phyloP scores from a whole-genome alignment of 2,888 invertebrate species.

The Dorcus hopei region DNA sequence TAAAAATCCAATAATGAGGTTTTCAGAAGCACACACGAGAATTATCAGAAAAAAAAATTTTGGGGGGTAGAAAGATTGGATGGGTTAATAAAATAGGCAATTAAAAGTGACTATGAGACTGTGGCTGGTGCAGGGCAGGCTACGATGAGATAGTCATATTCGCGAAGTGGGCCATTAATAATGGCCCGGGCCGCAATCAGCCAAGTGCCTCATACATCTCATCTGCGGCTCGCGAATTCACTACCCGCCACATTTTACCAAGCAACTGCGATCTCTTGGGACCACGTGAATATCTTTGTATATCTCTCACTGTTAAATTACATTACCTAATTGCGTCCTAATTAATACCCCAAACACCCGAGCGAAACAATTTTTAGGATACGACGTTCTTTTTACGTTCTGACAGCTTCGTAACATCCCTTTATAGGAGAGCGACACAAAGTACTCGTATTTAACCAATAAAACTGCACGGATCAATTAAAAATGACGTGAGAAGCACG shows the following conservation, averaged over 20 bases:
- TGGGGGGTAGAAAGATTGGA: no score
- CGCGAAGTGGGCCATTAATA: conserved; percentile 36
- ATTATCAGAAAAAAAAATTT: no score
- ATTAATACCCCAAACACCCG: no score
- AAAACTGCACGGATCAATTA: no score
- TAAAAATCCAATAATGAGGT: conserved; percentile 15
- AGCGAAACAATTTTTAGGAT: no score
- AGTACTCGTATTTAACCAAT: no score
- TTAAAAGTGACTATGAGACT: background rate
- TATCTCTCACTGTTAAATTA: background rate
- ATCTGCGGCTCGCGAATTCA: conserved; percentile 10
- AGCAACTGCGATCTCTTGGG: conserved; percentile 8
- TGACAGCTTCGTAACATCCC: no score
- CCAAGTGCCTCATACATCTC: conserved; percentile 21
- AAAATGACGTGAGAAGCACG: no score
- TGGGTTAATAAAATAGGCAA: no score
- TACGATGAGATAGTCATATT: conserved; percentile 33
- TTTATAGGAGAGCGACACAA: no score
- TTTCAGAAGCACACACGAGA: background rate
- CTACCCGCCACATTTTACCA: conserved; percentile 9
- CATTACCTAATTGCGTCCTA: no score
- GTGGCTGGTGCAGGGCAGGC: conserved; percentile 8
- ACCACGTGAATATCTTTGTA: conserved; percentile 9
- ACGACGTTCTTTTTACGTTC: no score
- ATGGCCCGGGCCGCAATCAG: conserved; percentile 34